Percentiles rank a stretch among this genome's conserved stretches.
Conservation (phyloP, 2,888 invertebrate species). For the Hemithea aestivaria region DNA sequence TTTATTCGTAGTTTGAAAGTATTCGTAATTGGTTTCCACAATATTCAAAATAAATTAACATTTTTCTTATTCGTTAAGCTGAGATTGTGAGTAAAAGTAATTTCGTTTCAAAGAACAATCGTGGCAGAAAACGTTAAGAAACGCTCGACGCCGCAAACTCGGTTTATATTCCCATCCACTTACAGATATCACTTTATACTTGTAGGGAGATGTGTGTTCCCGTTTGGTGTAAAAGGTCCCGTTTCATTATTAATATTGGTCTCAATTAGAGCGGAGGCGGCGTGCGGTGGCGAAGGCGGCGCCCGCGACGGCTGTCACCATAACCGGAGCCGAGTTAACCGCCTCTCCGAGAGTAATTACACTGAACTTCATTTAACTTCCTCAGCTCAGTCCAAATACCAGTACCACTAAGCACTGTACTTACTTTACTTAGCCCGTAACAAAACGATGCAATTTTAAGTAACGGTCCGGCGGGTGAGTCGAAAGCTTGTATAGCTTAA, state of each 20-base stretch:
- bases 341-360: conserved; percentile 72
- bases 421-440: conserved; percentile 65
- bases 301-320: conserved; percentile 54
- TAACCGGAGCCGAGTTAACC: conserved; percentile 62
- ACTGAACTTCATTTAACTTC: conserved; percentile 74
- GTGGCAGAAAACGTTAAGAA: conserved; percentile 2
- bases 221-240: conserved; percentile 22
- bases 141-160: conserved; percentile 6
- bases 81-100: too few species aligned
- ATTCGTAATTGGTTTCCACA: too few species aligned
- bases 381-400: conserved; percentile 68
- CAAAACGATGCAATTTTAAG: conserved; percentile 70
- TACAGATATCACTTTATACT: conserved; percentile 11
- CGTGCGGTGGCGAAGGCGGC: conserved; percentile 6
- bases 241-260: conserved; percentile 47
- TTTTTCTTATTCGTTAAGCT: too few species aligned
- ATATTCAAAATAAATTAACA: too few species aligned
- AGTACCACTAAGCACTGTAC: conserved; percentile 67
- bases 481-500: conserved; percentile 46
- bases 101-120: too few species aligned
- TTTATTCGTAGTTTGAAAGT: too few species aligned
- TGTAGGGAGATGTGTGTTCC: conserved; percentile 13
- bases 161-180: conserved; percentile 4
- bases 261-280: conserved; percentile 42
- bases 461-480: conserved; percentile 57